Evolutionary conservation across 2,888 invertebrate genomes (phyloP).

Genomic region (Harmothoe impar): DNA sequence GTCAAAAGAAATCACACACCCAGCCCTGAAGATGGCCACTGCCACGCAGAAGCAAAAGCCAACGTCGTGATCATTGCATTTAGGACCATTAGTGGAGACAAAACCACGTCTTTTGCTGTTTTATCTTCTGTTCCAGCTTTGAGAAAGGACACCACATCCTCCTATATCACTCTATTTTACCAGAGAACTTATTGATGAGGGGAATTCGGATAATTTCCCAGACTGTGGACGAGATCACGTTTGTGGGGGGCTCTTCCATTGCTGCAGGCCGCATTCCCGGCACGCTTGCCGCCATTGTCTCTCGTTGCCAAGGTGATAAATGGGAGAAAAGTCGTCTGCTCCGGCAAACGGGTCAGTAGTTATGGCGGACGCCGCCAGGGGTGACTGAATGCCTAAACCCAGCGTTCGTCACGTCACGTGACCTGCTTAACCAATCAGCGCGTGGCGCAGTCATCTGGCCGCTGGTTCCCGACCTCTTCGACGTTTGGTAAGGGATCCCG

Average conservation of each 20-base stretch:
- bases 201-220: constrained; percentile 21
- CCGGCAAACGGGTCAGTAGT: constrained; percentile 15
- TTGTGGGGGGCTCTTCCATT: neutral
- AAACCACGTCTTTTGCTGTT: neutral
- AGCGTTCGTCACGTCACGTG: constrained; percentile 53
- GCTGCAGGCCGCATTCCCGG: neutral
- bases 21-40: neutral
- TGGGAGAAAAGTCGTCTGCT: constrained; percentile 14
- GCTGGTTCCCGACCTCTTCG: constrained; percentile 1
- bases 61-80: neutral
- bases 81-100: neutral
- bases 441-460: neutral
- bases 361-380: constrained; percentile 38
- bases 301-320: constrained; percentile 54
- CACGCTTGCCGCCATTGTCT: constrained; percentile 54
- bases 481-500: neutral
- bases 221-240: neutral
- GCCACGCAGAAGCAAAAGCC: neutral
- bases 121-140: neutral
- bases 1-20: neutral
- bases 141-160: neutral
- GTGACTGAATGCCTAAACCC: constrained; percentile 27
- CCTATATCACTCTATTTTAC: neutral
- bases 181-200: neutral
- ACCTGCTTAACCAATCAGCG: constrained; percentile 45